Percentiles rank a stretch among this genome's conserved stretches.
Conservation (phyloP, 1,140 invertebrate genomes). For the Adelges cooleyi region DNA sequence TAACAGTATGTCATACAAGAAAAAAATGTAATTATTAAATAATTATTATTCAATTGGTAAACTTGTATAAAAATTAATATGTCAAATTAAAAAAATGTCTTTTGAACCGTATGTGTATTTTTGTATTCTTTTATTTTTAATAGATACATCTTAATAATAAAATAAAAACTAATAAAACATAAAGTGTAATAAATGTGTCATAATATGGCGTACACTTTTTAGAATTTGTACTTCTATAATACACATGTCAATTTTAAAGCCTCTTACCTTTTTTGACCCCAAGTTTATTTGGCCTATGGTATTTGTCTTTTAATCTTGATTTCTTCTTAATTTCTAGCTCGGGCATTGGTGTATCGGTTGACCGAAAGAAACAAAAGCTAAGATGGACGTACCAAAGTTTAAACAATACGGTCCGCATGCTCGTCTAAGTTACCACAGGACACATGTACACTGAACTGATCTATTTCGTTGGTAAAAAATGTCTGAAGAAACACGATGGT, state of each 20-base stretch:
- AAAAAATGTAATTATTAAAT: no score
- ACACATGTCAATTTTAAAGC: neutral
- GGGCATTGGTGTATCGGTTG: neutral
- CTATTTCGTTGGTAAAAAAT: neutral
- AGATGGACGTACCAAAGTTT: conserved; percentile 5
- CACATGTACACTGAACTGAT: conserved; percentile 6
- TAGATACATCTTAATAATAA: no score
- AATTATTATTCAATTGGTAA: no score
- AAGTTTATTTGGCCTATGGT: conserved; percentile 20
- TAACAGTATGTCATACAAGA: no score
- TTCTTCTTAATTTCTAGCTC: neutral
- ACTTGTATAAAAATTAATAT: no score
- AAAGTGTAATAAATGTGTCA: no score
- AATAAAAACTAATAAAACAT: no score
- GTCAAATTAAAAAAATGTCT: no score
- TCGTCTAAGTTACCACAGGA: neutral
- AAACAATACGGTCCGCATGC: neutral
- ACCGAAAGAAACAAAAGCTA: neutral
- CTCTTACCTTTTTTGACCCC: conserved; percentile 9
- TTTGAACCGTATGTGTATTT: no score
- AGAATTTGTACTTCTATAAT: no score
- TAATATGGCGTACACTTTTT: no score
- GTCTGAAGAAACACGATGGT: neutral
- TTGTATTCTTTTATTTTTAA: no score
- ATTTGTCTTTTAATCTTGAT: conserved; percentile 23